Evolutionary conservation across 2,888 invertebrate genomes (phyloP).

Genomic region (Watsonalla cultraria): DNA sequence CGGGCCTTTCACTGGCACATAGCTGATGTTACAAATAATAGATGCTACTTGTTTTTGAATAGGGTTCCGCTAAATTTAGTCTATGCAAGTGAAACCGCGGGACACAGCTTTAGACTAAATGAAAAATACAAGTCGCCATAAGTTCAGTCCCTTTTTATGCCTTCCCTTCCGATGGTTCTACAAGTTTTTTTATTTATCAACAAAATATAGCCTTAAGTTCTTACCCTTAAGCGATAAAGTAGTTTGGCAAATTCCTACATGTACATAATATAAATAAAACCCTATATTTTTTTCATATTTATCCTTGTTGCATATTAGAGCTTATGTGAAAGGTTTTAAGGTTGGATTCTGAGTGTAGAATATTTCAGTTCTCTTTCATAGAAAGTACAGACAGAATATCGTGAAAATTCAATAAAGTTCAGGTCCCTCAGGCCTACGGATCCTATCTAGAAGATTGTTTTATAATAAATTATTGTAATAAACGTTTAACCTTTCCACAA

Average conservation of each 20-base stretch:
- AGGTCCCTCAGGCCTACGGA: background rate
- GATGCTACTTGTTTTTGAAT: too few species aligned
- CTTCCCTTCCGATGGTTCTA: background rate
- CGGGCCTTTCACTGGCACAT: too few species aligned
- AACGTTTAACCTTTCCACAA: background rate
- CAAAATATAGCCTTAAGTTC: slow-evolving; percentile 16
- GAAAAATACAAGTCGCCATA: background rate
- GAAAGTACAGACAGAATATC: background rate
- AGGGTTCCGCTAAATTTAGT: too few species aligned
- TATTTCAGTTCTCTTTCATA: background rate
- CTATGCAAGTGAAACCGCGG: too few species aligned
- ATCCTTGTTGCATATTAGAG: background rate
- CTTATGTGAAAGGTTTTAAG: background rate
- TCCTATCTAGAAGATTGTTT: background rate
- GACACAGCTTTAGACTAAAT: background rate
- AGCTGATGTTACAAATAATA: too few species aligned
- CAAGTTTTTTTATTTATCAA: slow-evolving; percentile 13
- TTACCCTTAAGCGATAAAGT: slow-evolving; percentile 18
- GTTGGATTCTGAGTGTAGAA: background rate
- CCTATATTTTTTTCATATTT: background rate
- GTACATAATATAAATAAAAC: background rate
- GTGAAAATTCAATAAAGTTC: slow-evolving; percentile 1
- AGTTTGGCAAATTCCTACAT: slow-evolving; percentile 24
- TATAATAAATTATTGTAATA: background rate
- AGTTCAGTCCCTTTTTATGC: background rate